These are phyloP conservation scores for Watsonalla cultraria DNA, from an alignment of 2,888 invertebrate species.

Conservation along the genomic window DNA sequence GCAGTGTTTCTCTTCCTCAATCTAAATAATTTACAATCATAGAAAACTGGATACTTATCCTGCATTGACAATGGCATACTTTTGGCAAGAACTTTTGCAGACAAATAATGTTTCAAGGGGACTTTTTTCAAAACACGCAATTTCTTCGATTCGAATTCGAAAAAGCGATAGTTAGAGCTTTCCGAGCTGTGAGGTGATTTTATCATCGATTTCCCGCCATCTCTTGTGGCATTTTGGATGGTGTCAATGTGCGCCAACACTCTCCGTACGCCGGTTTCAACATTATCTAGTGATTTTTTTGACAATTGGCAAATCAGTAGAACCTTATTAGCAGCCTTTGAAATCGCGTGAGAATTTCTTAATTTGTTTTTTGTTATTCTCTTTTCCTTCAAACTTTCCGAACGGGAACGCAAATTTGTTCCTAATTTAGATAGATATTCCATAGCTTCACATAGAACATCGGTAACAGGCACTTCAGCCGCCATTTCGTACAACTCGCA, in stretches of 20 bases:
- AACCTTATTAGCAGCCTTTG: conserved; percentile 64
- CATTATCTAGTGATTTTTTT: conserved; percentile 66
- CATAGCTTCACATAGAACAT: conserved; percentile 63
- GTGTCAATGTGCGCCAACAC: conserved; percentile 41
- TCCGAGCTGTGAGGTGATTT: background rate
- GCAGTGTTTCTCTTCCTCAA: conserved; percentile 20
- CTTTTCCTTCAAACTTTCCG: conserved; percentile 58
- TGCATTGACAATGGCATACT: conserved; percentile 38
- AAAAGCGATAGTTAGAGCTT: conserved; percentile 32
- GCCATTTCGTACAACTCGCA: conserved; percentile 44
- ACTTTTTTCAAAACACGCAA: conserved; percentile 53
- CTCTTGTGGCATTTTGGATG: conserved; percentile 28
- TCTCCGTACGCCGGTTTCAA: conserved; percentile 57
- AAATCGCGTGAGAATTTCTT: conserved; percentile 57
- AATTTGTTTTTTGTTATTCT: conserved; percentile 56
- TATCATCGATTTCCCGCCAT: conserved; percentile 32
- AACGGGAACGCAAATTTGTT: conserved; percentile 56
- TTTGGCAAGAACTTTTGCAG: conserved; percentile 50
- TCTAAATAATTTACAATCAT: conserved; percentile 54
- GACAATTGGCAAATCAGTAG: conserved; percentile 68
- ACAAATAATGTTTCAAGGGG: conserved; percentile 51
- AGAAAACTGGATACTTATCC: conserved; percentile 59
- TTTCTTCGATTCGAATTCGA: conserved; percentile 42
- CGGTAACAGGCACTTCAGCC: conserved; percentile 55
- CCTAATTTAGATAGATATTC: conserved; percentile 71